Conservation (phyloP, 2,113 vertebrate genomes). For the Salvelinus sp. region DNA sequence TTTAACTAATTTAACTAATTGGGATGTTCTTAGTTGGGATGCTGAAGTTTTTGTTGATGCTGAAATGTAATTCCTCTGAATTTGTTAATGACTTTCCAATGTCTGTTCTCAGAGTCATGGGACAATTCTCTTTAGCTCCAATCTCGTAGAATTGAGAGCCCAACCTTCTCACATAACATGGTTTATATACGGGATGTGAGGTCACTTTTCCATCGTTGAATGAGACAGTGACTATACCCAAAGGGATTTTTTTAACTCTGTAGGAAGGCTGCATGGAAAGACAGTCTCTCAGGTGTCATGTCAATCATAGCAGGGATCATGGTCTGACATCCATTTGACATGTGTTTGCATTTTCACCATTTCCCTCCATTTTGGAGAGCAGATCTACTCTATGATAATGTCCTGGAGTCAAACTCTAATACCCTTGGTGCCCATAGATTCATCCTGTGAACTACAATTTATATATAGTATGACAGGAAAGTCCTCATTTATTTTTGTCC, state of each 20-base stretch:
- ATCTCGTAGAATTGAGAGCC: background rate
- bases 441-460: slow-evolving; percentile 17
- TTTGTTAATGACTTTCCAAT: background rate
- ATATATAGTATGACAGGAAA: background rate
- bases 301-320: slow-evolving; percentile 8
- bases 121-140: background rate
- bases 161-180: background rate
- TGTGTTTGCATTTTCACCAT: slow-evolving; percentile 12
- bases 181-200: slow-evolving; percentile 7
- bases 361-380: slow-evolving; percentile 5
- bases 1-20: too few species aligned
- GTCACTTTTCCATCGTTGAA: background rate
- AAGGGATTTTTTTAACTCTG: background rate
- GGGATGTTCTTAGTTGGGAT: too few species aligned
- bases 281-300: background rate
- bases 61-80: too few species aligned
- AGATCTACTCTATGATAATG: slow-evolving; percentile 5
- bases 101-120: background rate
- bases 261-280: slow-evolving; percentile 4
- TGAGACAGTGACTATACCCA: slow-evolving; percentile 13
- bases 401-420: background rate
- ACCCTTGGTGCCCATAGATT: slow-evolving; percentile 38
- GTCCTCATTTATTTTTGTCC: background rate
- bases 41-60: too few species aligned
- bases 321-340: background rate